Evolutionary conservation across 2,797 vertebrate species (phyloP).

Genomic region (Ceryle rudis): DNA sequence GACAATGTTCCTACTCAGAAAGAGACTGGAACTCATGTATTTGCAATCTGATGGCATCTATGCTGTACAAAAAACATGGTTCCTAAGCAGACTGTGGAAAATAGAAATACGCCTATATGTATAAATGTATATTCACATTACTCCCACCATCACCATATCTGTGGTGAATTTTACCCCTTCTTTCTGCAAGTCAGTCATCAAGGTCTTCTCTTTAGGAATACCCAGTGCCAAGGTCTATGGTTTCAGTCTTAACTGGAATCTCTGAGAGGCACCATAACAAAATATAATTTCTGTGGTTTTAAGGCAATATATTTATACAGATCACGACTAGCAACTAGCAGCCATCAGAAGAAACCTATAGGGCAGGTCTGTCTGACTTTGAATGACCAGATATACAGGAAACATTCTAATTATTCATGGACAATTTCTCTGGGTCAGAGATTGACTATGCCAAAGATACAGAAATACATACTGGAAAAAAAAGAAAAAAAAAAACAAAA

Average conservation of each 20-base stretch:
- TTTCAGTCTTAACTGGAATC: background rate
- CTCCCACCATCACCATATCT: background rate
- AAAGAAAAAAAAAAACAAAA: background rate
- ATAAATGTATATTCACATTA: background rate
- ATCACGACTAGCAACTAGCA: background rate
- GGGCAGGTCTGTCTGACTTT: background rate
- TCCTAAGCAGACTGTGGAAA: background rate
- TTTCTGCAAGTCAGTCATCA: background rate
- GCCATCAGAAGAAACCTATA: background rate
- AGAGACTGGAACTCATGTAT: background rate
- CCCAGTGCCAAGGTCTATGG: background rate
- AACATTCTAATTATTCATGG: background rate
- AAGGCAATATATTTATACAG: background rate
- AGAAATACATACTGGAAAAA: background rate
- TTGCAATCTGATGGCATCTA: background rate
- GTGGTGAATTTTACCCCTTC: fast-evolving
- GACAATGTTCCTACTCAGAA: background rate
- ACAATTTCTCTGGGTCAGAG: background rate
- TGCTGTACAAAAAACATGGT: background rate
- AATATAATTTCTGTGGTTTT: background rate
- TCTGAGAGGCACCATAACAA: background rate
- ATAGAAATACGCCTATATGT: background rate
- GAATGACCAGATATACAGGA: background rate
- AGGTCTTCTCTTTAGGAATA: background rate
- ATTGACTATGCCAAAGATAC: background rate